Conservation (phyloP, 35 echinoderm and acorn worm genomes). For the Strongylocentrotus purpuratus region DNA sequence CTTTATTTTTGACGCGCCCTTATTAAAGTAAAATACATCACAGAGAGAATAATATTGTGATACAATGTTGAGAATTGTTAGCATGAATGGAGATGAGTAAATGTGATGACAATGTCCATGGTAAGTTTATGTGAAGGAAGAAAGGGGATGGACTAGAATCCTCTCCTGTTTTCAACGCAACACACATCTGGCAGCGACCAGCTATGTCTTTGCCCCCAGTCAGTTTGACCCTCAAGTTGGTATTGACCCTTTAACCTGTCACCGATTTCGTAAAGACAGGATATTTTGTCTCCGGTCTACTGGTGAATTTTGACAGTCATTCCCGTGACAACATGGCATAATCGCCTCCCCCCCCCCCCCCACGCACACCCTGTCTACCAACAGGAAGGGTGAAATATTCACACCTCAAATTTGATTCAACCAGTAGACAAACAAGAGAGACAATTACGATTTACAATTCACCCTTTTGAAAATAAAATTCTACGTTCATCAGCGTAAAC, state of each 20-base stretch:
- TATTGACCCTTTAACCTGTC: not conserved
- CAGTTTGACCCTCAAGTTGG: not conserved
- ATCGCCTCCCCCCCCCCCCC: not conserved
- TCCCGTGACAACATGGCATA: not conserved
- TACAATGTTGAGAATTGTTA: too few relatives aligned
- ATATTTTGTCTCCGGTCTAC: conserved; percentile 2
- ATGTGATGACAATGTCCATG: not conserved
- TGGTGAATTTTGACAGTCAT: conserved; percentile 26
- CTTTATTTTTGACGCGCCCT: too few relatives aligned
- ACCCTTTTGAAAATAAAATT: too few relatives aligned
- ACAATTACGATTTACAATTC: too few relatives aligned
- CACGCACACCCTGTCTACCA: not conserved
- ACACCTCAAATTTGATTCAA: not conserved
- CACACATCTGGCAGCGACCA: not conserved
- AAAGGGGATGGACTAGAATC: not conserved
- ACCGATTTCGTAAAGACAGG: not conserved
- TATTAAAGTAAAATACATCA: too few relatives aligned
- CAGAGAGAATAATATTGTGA: too few relatives aligned
- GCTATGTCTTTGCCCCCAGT: not conserved
- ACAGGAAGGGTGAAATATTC: not conserved
- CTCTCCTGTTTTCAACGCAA: not conserved
- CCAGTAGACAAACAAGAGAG: too few relatives aligned
- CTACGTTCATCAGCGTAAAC: too few relatives aligned
- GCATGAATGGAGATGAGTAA: not conserved
- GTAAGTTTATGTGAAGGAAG: not conserved